Base-by-base conservation (phyloP, 2,797 vertebrate genomes). In the Hemibagrus guttatus region DNA sequence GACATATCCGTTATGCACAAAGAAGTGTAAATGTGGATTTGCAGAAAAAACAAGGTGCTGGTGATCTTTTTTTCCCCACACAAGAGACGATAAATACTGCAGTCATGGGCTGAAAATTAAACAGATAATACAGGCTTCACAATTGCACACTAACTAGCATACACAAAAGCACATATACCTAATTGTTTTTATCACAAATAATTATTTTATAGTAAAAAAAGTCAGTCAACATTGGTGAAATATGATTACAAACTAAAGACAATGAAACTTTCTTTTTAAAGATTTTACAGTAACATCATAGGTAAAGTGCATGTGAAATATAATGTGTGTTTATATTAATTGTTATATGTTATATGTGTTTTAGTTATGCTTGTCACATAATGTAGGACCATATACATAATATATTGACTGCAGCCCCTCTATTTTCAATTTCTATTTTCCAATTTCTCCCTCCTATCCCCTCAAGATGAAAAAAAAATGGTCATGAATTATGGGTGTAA, bases 1-100 rank as follows among this genome's bases (percentile, higher is more conserved):
- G 78, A 81, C 68, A 80, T 52, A 79, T 9, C 35, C 59, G 82
- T 88, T 88, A 74, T 88, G 69, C 58, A 87, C 28, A n/a, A 80
- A 63, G 6, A 39, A 79, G 16, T 56, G 42, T 6, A 64, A 17
- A 87, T 72, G 26, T 54, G 76, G 58, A 35, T 81, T 31, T 74
- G 68, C 83, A 28, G 26, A 74, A 54, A 23, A 42, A 19, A 84
- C 42, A 6, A 81, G 39, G 21, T 21, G 23, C 69, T 56, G 56
- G 17, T 58, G 83, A 75, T 23, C 56, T 72, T 31, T 79, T 78
- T 35, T 59, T 59, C 71, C 3, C 8, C 79, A 72, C 52, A 76
- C 49, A 59, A 59, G 23, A 66, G 31, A 75, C 4, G 3, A 56
- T 42, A 21, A 68, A 75, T 26, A 28, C 58, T 81, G 28, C 26